Evolutionary conservation across 23 tunicate species (phyloP).

Genomic region (Diplosoma virens): DNA sequence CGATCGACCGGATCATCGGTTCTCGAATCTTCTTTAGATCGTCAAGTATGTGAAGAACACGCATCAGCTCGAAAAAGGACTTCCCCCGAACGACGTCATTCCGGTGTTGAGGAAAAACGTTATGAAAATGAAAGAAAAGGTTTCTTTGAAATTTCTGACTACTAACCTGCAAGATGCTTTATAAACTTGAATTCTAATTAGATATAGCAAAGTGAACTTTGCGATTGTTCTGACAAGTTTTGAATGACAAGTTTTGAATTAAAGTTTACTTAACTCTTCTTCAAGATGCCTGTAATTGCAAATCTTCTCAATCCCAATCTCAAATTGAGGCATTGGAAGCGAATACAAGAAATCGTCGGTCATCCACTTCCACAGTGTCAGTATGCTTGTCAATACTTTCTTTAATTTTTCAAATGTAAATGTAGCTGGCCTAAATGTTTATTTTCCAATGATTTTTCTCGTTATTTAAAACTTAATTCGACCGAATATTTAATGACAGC

Average conservation of each 20-base stretch:
- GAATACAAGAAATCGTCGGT: slow-evolving; percentile 64
- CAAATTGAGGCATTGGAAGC: slow-evolving; percentile 85
- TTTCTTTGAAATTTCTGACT: slow-evolving; percentile 2
- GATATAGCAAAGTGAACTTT: background rate
- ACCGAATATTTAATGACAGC: too few relatives aligned
- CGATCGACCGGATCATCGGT: too few relatives aligned
- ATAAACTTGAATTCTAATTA: too few relatives aligned
- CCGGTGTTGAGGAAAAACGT: slow-evolving; percentile 82
- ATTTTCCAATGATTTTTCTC: too few relatives aligned
- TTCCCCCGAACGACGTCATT: slow-evolving; percentile 97
- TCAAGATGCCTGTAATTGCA: slow-evolving; percentile 83
- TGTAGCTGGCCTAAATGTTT: too few relatives aligned
- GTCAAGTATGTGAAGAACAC: slow-evolving; percentile 78
- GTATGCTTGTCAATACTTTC: background rate
- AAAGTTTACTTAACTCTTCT: background rate
- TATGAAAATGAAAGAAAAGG: slow-evolving; percentile 76
- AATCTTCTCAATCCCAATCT: slow-evolving; percentile 82
- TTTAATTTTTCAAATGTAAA: too few relatives aligned
- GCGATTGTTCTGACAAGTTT: background rate
- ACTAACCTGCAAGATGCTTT: too few relatives aligned
- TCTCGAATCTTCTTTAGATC: slow-evolving; percentile 30
- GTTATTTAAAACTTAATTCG: too few relatives aligned
- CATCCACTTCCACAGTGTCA: slow-evolving; percentile 61
- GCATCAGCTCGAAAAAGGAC: slow-evolving; percentile 86
- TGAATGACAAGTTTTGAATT: background rate